Base-by-base conservation (phyloP, 2,797 vertebrate species). In the Odontamblyopus rebecca region DNA sequence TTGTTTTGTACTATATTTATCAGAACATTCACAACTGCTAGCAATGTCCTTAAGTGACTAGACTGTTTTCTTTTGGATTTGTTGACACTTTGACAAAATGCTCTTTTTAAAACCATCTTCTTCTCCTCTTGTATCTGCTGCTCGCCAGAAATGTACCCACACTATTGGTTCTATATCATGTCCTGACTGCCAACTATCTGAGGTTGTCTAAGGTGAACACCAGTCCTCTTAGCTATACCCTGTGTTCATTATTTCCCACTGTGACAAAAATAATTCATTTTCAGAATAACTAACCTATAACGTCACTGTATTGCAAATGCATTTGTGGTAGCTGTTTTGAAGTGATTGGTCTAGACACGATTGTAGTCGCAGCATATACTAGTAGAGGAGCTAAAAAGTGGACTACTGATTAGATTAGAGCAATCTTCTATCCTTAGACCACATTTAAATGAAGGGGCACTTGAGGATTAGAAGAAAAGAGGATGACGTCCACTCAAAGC, bases 351-450 rank as follows among this genome's bases (percentile, higher is more conserved):
- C 51, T 13, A 77, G 82, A 89, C 51, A 6, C 66, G 70, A 85
- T 81, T 80, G 72, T 26, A 27, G 19, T 6, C 12, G 67, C 69
- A 44, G 60, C 23, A 63, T 71, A 70, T 67, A 71, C 2, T 38
- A 38, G 35, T 8, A 35, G 27, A 3, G 44, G 32, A 69, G 59
- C 66, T 67, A 76, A 77, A 59, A 66, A 2, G 30, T 68, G 74
- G 80, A 79, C 83, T 84, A 79, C 86, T 89, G 77, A 89, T 85
- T 85, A 83, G 80, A 88, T 89, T 85, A 79, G 35, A 38, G 51
- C 23, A 69, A 70, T 76, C 50, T 68, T 71, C 73, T 75, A 67
- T 66, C 77, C 81, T 75, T 1, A 73, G 74, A 81, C 50, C 59
- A 63, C 15, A 57, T 69, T 79, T 73, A 76, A 53, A 73, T 74